These are phyloP conservation scores for Luperina testacea DNA, from an alignment of 2,888 invertebrate species.

Conservation along the genomic window DNA sequence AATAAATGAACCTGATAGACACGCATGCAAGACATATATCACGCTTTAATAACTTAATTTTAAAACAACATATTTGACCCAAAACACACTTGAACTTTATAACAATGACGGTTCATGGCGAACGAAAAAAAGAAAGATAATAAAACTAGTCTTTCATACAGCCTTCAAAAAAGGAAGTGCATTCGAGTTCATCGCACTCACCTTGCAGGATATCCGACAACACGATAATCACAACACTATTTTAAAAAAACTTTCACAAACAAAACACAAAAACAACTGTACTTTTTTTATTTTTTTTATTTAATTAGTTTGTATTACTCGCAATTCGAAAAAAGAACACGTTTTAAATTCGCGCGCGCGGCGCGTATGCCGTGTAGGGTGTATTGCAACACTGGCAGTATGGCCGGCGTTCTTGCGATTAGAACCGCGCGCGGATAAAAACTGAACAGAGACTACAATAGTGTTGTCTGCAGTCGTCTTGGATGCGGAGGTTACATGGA, in stretches of 20 bases:
- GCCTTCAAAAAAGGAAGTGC: conserved; percentile 44
- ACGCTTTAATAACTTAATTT: not conserved
- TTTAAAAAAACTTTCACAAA: conserved; percentile 29
- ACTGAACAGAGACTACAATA: conserved; percentile 20
- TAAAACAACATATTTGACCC: conserved; percentile 7
- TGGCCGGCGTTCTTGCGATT: conserved; percentile 49
- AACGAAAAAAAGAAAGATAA: conserved; percentile 29
- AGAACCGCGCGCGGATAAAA: conserved; percentile 46
- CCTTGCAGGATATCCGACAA: conserved; percentile 52
- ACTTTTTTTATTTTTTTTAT: not conserved
- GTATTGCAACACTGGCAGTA: conserved; percentile 66
- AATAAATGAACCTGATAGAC: not conserved
- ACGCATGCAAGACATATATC: not conserved
- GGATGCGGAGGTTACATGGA: not conserved
- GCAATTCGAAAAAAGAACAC: conserved; percentile 40
- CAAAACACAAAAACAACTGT: conserved; percentile 25
- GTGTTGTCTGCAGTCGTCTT: conserved; percentile 9
- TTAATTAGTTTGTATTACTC: not conserved
- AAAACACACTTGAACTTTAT: conserved; percentile 38
- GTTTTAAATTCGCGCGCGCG: conserved; percentile 50
- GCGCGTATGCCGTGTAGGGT: conserved; percentile 60
- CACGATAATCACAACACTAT: conserved; percentile 39
- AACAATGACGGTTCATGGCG: conserved; percentile 34
- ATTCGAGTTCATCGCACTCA: conserved; percentile 63
- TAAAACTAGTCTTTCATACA: conserved; percentile 19